These are phyloP conservation scores for Clunio marinus DNA, from an alignment of 2,888 invertebrate species.

Conservation along the genomic window DNA sequence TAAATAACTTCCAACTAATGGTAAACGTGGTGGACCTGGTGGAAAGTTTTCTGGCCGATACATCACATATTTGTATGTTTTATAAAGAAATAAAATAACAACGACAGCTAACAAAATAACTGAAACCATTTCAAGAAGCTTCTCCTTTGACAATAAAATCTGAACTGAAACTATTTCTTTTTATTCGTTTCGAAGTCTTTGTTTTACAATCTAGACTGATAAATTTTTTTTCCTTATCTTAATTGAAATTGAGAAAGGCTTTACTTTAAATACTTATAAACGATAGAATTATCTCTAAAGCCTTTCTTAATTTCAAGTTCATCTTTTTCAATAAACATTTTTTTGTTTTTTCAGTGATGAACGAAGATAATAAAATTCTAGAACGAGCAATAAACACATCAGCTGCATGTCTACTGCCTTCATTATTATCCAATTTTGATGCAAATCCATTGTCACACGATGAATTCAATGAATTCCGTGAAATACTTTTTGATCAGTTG, in stretches of 20 bases:
- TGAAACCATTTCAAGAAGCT: constrained; percentile 48
- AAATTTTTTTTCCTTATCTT: no score
- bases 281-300: no score
- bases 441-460: background rate
- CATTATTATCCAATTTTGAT: background rate
- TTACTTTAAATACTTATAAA: no score
- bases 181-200: no score
- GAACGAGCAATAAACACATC: background rate
- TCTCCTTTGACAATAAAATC: no score
- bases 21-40: constrained; percentile 61
- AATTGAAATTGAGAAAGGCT: no score
- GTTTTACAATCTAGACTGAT: no score
- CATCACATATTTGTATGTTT: constrained; percentile 49
- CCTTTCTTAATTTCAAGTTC: no score
- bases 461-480: constrained; percentile 11
- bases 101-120: constrained; percentile 47
- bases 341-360: no score
- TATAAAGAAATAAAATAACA: constrained; percentile 49
- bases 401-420: background rate
- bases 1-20: constrained; percentile 61
- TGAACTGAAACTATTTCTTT: no score
- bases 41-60: constrained; percentile 55
- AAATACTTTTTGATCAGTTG: background rate
- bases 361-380: background rate
- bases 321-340: no score